Evolutionary conservation across 2,888 invertebrate genomes (phyloP), one percentile per base, ranked within the genome.

Genomic region (Philonicus albiceps): DNA sequence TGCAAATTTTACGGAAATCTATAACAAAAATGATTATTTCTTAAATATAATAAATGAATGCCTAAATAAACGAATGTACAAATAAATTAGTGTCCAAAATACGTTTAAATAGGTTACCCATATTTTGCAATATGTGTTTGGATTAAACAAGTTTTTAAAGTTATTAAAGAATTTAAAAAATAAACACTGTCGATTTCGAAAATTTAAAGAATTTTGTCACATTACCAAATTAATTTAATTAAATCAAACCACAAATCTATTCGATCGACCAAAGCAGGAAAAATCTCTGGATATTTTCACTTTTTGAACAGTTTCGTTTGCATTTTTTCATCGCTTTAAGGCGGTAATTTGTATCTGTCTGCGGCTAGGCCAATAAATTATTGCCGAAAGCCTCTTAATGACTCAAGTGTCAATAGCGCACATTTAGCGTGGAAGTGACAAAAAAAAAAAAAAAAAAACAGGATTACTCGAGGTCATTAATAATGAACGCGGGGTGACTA

Each of bases 321-420:
- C 64, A 11, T 76, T 76, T 76, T 76, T 76, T 40, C 22, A 8
- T 40, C 49, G 22, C 30, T 80, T 80, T 53, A 30, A 80, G 53
- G 80, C 53, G 43, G 43, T 72, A 72, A 83, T 83, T 74, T 83
- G 83, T 83, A 83, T 83, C 83, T 83, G 83, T 83, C 72, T 83
- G 37, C 16, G 83, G 37, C 34, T n/a, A 7, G 22, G 37, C 83
- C 64, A 83, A 83, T 83, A 83, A 83, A 83, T 83, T 64, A 64
- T 37, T 72, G 37, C 0, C 64, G 83, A 83, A 83, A 83, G 83
- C 83, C 83, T 83, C 72, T 83, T 83, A 83, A 83, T 64, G 83
- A 72, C 83, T 72, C 22, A 40, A 83, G 72, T 83, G 83, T 64
- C 83, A 83, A 83, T 83, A 83, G 64, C 83, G 34, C 64, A 64